Evolutionary conservation across 1,140 invertebrate genomes (phyloP), one percentile per base, ranked within the genome.

Genomic region (Anoplophora glabripennis): DNA sequence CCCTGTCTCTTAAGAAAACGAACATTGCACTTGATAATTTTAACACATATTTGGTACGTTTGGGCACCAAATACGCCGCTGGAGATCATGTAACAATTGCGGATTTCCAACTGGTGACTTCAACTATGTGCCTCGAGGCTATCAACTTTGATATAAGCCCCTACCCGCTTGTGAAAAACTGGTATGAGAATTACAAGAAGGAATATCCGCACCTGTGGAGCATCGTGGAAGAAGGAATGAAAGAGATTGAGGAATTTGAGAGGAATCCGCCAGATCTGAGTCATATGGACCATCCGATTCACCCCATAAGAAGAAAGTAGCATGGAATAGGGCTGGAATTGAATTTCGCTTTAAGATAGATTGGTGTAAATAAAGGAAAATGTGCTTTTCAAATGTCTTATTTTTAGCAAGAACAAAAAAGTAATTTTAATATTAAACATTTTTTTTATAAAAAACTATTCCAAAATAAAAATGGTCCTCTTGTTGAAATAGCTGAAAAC

Each of bases 81-180:
- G 76, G 71, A 71, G 82, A 89, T 66, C 74, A 84, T 59, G 54
- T 89, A 14, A 89, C 87, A 1, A 89, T 90, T 59, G 88, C 87
- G 3, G 88, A 90, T 70, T 86, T 89, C 64, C 84, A 81, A 7
- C 72, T 90, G 1, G 72, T 87, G 36, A 85, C 86, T 12, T 81
- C 85, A 3, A 88, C 84, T 0, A 82, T 89, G 77, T 86, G 85
- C 49, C 73, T 90, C 35, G 87, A 90, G 75, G 86, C 83, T 0
- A 86, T 89, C 14, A 72, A 79, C 38, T 88, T 88, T 67, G 83
- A 88, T 71, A 18, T 80, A 70, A 80, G 78, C 45, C 70, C 76
- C 46, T 87, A 84, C 70, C 72, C 76, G 17, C 70, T 77, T 64
- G 79, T 86, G 8, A 63, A 75, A 21, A 82, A 83, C 67, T 89